Percentiles rank a stretch among this genome's conserved stretches.
Conservation (phyloP, 1,140 invertebrate species). For the Achatina immaculata region DNA sequence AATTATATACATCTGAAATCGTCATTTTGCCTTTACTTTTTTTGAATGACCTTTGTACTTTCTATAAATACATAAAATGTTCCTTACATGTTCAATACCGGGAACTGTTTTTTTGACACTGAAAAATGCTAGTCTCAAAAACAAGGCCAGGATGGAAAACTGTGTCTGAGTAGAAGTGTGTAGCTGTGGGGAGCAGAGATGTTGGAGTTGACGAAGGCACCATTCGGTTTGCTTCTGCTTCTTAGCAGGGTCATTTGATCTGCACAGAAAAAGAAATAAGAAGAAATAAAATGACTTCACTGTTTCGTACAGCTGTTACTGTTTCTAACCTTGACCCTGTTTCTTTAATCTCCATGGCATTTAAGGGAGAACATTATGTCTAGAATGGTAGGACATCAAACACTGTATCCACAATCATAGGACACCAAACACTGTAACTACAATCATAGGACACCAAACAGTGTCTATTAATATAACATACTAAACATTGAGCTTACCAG, state of each 20-base stretch:
- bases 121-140: constrained; percentile 26
- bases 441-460: too few relatives aligned
- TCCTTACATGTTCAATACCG: constrained; percentile 28
- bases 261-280: not conserved
- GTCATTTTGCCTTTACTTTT: not conserved
- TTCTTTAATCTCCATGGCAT: too few relatives aligned
- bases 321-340: too few relatives aligned
- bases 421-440: too few relatives aligned
- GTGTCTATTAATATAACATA: too few relatives aligned
- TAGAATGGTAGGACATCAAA: too few relatives aligned
- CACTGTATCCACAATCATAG: too few relatives aligned
- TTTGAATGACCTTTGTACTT: not conserved
- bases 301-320: too few relatives aligned
- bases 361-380: too few relatives aligned
- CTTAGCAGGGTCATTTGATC: not conserved
- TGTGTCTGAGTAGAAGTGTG: constrained; percentile 11
- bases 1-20: too few relatives aligned
- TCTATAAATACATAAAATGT: not conserved
- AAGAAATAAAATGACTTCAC: too few relatives aligned
- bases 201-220: constrained; percentile 21
- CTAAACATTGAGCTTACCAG: too few relatives aligned
- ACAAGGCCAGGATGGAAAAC: constrained; percentile 13
- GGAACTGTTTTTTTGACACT: not conserved
- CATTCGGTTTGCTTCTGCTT: constrained; percentile 17
- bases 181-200: not conserved